These are phyloP conservation scores for Myrmophylax atrothorax DNA, from an alignment of 2,113 vertebrate species.

Conservation along the genomic window DNA sequence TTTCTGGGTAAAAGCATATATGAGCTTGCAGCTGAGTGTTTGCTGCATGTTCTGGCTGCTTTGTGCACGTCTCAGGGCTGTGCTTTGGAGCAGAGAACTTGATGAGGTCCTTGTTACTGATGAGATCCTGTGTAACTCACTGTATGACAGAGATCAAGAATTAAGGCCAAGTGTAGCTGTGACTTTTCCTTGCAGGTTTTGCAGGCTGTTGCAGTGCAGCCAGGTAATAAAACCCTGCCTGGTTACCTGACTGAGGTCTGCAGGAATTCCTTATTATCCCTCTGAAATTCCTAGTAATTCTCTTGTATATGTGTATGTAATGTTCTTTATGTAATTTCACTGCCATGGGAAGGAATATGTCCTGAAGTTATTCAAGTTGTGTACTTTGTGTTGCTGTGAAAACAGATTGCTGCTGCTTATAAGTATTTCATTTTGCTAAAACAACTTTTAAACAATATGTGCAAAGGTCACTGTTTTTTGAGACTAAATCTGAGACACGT, in stretches of 20 bases:
- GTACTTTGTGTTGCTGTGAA: background rate
- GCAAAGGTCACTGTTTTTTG: background rate
- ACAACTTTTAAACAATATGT: background rate
- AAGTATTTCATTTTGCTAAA: background rate
- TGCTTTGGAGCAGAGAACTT: background rate
- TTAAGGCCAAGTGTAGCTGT: background rate
- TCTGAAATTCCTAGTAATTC: background rate
- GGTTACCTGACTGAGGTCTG: background rate
- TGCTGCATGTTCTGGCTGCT: background rate
- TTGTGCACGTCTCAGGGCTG: background rate
- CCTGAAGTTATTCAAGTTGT: accelerated
- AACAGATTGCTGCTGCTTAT: background rate
- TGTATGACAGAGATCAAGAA: background rate
- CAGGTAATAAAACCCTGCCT: background rate
- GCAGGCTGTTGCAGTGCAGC: background rate
- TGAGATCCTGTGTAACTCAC: background rate
- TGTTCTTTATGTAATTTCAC: background rate
- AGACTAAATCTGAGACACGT: background rate
- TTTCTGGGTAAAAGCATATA: background rate
- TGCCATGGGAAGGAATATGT: background rate
- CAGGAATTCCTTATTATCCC: background rate
- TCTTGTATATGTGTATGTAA: background rate
- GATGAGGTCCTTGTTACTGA: background rate
- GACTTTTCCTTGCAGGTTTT: background rate
- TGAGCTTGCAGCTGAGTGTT: background rate